These are phyloP conservation scores for Vulpes vulpes DNA, from an alignment of 2,113 vertebrate genomes.

Conservation along the genomic window DNA sequence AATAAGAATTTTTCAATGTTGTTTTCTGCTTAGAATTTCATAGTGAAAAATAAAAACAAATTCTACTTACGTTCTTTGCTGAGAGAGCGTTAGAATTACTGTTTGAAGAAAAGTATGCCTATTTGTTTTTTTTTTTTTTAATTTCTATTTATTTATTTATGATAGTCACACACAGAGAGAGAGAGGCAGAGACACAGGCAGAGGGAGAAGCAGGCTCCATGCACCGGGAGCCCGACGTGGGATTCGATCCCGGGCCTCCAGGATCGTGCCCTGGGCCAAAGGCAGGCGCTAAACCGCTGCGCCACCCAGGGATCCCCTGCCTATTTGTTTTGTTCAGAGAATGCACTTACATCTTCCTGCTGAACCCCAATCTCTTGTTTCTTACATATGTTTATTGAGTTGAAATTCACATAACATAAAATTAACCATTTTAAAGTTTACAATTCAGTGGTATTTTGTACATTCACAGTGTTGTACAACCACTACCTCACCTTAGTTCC, in stretches of 20 bases:
- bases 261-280: too few species aligned
- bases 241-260: too few species aligned
- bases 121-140: too few species aligned
- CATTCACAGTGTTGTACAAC: background rate
- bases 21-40: background rate
- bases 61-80: background rate
- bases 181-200: too few species aligned
- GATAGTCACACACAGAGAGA: too few species aligned
- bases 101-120: background rate
- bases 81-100: background rate
- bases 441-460: background rate
- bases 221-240: too few species aligned
- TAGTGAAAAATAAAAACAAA: background rate
- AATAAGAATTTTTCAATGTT: background rate
- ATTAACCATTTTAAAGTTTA: background rate
- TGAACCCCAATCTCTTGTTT: background rate
- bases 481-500: background rate
- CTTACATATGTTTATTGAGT: background rate
- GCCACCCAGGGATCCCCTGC: too few species aligned
- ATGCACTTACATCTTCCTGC: background rate
- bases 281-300: too few species aligned
- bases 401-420: background rate
- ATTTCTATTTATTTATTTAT: too few species aligned
- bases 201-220: too few species aligned
- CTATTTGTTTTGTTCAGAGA: background rate